These are phyloP conservation scores for Petromus typicus DNA, from an alignment of 2,113 vertebrate species.

Conservation along the genomic window DNA sequence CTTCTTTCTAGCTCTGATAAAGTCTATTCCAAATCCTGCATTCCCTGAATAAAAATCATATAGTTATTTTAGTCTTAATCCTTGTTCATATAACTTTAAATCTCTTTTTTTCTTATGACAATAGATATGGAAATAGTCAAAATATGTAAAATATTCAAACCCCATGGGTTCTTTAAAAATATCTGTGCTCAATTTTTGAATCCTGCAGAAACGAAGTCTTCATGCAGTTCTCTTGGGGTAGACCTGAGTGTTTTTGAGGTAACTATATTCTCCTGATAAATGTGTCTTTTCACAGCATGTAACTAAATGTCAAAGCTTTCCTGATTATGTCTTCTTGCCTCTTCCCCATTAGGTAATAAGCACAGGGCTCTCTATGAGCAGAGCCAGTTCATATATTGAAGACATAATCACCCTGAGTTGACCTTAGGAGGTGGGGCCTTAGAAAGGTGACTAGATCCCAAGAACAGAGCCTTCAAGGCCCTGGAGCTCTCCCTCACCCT, in stretches of 20 bases:
- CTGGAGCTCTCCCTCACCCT: background rate
- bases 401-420: background rate
- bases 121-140: slow-evolving; percentile 44
- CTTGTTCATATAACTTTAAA: slow-evolving; percentile 52
- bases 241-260: background rate
- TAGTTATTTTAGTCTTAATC: slow-evolving; percentile 48
- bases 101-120: slow-evolving; percentile 24
- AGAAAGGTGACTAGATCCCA: background rate
- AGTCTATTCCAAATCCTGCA: background rate
- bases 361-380: background rate
- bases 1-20: background rate
- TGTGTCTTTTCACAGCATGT: background rate
- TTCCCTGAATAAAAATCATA: background rate
- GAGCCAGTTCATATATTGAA: background rate
- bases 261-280: background rate
- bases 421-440: background rate
- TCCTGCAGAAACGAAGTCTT: background rate
- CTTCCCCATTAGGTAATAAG: background rate
- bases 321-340: background rate
- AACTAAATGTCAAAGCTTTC: background rate
- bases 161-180: slow-evolving; percentile 21
- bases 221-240: background rate
- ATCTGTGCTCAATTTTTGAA: background rate
- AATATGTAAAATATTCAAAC: slow-evolving; percentile 48
- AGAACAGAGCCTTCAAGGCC: background rate